Evolutionary conservation across 2,888 invertebrate species (phyloP).

Genomic region (Parnassius apollo): DNA sequence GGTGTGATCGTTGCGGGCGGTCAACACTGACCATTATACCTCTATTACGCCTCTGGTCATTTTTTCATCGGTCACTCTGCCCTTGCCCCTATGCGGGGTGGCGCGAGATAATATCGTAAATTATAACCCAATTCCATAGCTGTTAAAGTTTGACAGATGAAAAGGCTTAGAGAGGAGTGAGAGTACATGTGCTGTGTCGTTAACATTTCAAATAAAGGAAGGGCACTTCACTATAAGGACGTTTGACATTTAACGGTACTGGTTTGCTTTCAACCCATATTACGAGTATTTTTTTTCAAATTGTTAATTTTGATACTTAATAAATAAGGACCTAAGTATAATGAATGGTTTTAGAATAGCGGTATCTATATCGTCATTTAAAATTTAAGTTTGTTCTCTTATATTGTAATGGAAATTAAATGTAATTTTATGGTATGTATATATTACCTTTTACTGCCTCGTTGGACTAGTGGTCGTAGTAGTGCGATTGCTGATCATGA

Average conservation of each 20-base stretch:
- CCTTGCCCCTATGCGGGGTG: conserved; percentile 76
- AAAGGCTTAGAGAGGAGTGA: conserved; percentile 70
- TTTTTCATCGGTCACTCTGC: conserved; percentile 69
- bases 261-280: background rate
- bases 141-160: conserved; percentile 79
- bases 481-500: too few relatives aligned
- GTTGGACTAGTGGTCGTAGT: too few relatives aligned
- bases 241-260: conserved; percentile 52
- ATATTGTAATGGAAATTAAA: too few relatives aligned
- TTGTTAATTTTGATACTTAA: too few relatives aligned
- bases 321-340: too few relatives aligned
- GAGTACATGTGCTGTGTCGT: conserved; percentile 58
- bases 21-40: conserved; percentile 64
- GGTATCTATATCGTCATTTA: too few relatives aligned
- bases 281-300: too few relatives aligned
- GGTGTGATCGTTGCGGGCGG: conserved; percentile 59
- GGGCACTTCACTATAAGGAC: conserved; percentile 49
- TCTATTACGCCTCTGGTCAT: conserved; percentile 56
- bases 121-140: conserved; percentile 79
- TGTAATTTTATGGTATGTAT: too few relatives aligned
- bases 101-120: conserved; percentile 79
- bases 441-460: too few relatives aligned
- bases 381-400: too few relatives aligned
- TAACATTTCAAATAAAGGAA: conserved; percentile 72
- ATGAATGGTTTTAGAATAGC: too few relatives aligned